Conservation (phyloP, 2,113 vertebrate species). For the Numida meleagris region DNA sequence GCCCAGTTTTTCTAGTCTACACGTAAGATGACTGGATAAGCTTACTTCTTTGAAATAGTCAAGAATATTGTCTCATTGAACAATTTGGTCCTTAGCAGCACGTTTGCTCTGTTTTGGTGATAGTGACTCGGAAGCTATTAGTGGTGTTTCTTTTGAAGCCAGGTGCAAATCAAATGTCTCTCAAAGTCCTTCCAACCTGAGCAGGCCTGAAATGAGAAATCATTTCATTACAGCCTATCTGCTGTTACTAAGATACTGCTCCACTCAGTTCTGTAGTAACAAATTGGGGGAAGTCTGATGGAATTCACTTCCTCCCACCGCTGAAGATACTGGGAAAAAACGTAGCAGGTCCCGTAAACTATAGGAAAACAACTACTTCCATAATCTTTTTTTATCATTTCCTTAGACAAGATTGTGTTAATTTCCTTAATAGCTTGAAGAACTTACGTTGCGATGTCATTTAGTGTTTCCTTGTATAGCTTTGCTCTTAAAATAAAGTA, state of each 20-base stretch:
- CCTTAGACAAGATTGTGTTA: neutral
- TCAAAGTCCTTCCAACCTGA: neutral
- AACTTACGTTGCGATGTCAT: neutral
- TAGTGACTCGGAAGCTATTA: neutral
- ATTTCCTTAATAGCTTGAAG: neutral
- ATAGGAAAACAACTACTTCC: neutral
- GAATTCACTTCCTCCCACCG: neutral
- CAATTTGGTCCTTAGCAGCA: neutral
- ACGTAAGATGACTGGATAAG: neutral
- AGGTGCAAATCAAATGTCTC: neutral
- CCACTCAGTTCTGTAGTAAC: neutral
- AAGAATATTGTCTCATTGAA: neutral
- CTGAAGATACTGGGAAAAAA: neutral
- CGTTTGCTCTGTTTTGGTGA: accelerated
- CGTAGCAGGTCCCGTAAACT: neutral
- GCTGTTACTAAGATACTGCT: neutral
- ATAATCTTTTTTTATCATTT: neutral
- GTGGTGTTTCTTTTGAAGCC: neutral
- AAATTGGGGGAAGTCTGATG: neutral
- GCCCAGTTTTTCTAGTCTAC: neutral
- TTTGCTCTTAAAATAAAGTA: neutral
- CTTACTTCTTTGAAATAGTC: neutral
- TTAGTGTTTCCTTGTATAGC: neutral
- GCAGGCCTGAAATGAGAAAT: neutral
- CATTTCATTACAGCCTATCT: neutral